Evolutionary conservation across 2,888 invertebrate species (phyloP).

Genomic region (Hydraecia micacea): DNA sequence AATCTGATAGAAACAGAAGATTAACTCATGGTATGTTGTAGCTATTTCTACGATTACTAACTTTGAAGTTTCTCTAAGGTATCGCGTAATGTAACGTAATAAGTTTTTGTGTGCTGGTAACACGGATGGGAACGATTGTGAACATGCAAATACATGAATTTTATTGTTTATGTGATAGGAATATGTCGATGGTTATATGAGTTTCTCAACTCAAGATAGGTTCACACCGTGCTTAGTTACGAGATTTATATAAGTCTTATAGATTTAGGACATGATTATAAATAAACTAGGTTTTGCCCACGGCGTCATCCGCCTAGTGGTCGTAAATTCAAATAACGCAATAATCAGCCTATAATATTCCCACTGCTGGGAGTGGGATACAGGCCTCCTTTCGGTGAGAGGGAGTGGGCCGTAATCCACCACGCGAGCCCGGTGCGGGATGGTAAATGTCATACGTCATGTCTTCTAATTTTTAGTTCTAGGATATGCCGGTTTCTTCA

Average conservation of each 20-base stretch:
- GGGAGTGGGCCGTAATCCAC: too few species aligned
- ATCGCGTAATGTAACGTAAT: slow-evolving; percentile 59
- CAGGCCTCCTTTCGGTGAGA: too few species aligned
- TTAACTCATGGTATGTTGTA: slow-evolving; percentile 45
- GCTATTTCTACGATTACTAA: slow-evolving; percentile 52
- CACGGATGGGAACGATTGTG: slow-evolving; percentile 54
- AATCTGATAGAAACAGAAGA: slow-evolving; percentile 57
- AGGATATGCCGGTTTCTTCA: background rate
- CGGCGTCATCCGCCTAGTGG: background rate
- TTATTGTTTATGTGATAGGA: slow-evolving; percentile 45
- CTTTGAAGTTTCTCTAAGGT: slow-evolving; percentile 53
- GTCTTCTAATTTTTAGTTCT: background rate
- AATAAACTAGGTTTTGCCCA: background rate
- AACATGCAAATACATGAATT: slow-evolving; percentile 55
- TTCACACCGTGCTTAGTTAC: slow-evolving; percentile 34
- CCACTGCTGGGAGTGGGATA: too few species aligned
- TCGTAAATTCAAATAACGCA: background rate
- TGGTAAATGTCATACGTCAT: too few species aligned
- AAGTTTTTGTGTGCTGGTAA: slow-evolving; percentile 49
- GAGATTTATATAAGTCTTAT: slow-evolving; percentile 21
- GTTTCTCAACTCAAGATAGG: slow-evolving; percentile 9
- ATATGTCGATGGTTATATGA: slow-evolving; percentile 22
- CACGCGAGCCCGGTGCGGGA: too few species aligned
- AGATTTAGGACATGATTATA: slow-evolving; percentile 1
- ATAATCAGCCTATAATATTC: too few species aligned